phyloP scores from a whole-genome alignment of 2,888 invertebrate species.

The Eupithecia tripunctaria region DNA sequence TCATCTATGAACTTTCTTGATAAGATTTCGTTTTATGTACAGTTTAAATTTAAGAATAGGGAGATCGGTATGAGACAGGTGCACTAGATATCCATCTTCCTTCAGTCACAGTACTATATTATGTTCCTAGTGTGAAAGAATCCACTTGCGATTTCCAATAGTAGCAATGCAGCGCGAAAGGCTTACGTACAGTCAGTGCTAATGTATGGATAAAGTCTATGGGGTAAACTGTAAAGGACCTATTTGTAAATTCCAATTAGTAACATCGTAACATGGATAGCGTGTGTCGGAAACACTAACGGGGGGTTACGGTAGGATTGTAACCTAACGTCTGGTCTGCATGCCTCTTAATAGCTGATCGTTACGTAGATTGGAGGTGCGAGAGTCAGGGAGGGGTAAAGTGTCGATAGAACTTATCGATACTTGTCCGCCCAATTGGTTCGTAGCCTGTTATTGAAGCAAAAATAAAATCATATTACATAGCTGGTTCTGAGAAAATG shows the following conservation, averaged over 20 bases:
- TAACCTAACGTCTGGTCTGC: conserved; percentile 18
- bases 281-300: conserved; percentile 14
- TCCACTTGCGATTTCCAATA: background rate
- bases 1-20: too few species aligned
- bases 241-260: conserved; percentile 16
- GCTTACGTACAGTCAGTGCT: background rate
- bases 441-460: background rate
- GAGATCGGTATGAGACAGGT: too few species aligned
- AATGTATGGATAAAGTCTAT: background rate
- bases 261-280: conserved; percentile 13
- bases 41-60: too few species aligned
- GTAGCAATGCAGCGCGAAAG: background rate
- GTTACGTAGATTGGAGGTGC: conserved; percentile 55
- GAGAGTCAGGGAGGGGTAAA: conserved; percentile 21
- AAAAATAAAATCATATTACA: background rate
- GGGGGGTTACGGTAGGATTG: conserved; percentile 14
- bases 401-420: conserved; percentile 20
- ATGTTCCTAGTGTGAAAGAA: background rate
- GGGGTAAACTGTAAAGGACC: background rate
- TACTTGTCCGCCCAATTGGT: background rate
- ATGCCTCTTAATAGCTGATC: conserved; percentile 58
- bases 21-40: too few species aligned
- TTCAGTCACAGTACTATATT: background rate
- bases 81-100: background rate
- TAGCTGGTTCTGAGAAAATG: background rate